Evolutionary conservation across 2,797 vertebrate species (phyloP), one percentile per base, ranked within the genome.

Genomic region (Anas bernieri): DNA sequence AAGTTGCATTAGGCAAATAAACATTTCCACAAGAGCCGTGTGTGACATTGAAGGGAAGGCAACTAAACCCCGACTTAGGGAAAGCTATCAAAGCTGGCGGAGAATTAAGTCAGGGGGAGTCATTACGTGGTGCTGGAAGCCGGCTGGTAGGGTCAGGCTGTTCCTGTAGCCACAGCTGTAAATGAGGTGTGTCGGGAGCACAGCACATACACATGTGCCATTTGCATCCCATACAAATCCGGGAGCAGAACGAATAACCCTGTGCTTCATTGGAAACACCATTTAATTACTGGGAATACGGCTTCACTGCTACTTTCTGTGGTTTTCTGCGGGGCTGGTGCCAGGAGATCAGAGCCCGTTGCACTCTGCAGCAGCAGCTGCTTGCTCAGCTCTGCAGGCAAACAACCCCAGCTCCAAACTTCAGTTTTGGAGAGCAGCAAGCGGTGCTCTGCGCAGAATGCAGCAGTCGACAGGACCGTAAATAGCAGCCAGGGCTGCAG

Each of bases 1-100:
- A 98, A 98, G 97, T 97, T 98, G 97, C 97, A 98, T 98, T 98
- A 98, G 96, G 97, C 97, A 98, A 98, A 98, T 98, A 98, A 98
- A 98, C 96, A 97, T 98, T 98, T 98, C 94, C 90, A 94, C 94
- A 97, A 97, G 98, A 98, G 97, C 98, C 98, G 97, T 97, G 97
- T 83, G 95, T 97, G 97, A 97, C 97, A 94, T 97, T 97, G 97
- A 82, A 93, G 90, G 93, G 95, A 96, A 97, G 97, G 97, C 97
- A 97, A 98, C 98, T 97, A 98, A 98, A 97, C 96, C 94, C 91
- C 98, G 97, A 97, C 95, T 97, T 98, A 98, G 96, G 95, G 97
- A 96, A 95, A 96, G 94, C 94, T 89, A 96, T 97, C 96, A 97
- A 96, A 74, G 63, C 95, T 97, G 82, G 83, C 26, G 62, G 94